Evolutionary conservation across 92 coral and sea anemone genomes (phyloP).

Genomic region (Paramuricea clavata): DNA sequence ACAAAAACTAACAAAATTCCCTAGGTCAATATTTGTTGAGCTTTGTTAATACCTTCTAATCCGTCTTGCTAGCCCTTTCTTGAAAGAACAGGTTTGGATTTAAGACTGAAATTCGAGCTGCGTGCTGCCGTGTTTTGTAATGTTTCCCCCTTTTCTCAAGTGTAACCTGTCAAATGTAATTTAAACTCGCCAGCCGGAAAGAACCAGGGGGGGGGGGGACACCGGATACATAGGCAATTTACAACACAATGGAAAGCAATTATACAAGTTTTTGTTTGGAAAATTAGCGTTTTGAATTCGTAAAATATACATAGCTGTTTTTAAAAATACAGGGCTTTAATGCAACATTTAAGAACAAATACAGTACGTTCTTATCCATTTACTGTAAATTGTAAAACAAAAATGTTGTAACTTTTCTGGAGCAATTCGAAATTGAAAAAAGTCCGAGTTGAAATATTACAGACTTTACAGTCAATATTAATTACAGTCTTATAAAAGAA

Average conservation of each 20-base stretch:
- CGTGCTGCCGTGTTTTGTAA: not conserved
- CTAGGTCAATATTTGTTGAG: not conserved
- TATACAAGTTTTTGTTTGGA: not conserved
- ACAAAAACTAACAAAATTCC: not conserved
- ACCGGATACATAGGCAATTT: not conserved
- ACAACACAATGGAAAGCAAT: not conserved
- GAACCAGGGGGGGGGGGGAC: not conserved
- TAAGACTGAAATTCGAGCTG: not conserved
- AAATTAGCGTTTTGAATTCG: not conserved
- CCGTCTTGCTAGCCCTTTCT: not conserved
- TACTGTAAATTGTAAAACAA: no score
- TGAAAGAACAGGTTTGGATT: slow-evolving; percentile 4
- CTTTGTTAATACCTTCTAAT: slow-evolving; percentile 8
- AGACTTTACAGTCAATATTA: not conserved
- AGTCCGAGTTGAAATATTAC: no score
- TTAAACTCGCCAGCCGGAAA: not conserved
- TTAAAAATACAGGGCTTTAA: no score
- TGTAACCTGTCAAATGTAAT: not conserved
- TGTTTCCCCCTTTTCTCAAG: not conserved
- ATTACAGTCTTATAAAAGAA: no score
- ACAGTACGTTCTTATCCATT: no score
- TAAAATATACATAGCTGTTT: not conserved
- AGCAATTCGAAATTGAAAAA: not conserved
- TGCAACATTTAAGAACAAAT: no score
- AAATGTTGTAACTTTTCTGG: not conserved